A percentile compares a stretch with the other conserved stretches of the same genome.
Conservation (phyloP, 2,113 vertebrate species). For the Pelecanoides urinatrix region DNA sequence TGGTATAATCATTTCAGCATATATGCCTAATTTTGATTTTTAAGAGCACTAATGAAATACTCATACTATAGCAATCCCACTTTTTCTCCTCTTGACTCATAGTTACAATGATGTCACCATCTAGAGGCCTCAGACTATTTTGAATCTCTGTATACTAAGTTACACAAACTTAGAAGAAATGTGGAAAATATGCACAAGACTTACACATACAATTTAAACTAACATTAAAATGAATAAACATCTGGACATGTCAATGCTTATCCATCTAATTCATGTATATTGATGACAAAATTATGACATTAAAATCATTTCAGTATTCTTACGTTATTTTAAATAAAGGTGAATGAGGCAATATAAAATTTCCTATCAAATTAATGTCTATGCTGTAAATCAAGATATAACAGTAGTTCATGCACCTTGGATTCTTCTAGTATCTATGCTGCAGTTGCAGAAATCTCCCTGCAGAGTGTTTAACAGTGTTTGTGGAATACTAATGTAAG, state of each 20-base stretch:
- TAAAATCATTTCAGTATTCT: background rate
- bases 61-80: background rate
- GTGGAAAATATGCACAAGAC: background rate
- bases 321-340: background rate
- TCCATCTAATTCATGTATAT: background rate
- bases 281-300: background rate
- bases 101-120: background rate
- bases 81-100: background rate
- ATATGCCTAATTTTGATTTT: background rate
- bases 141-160: background rate
- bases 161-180: background rate
- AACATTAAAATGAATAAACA: background rate
- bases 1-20: background rate
- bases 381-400: background rate
- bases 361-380: background rate
- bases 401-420: background rate
- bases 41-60: background rate
- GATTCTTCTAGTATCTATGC: background rate
- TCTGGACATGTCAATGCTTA: background rate
- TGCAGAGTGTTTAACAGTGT: background rate
- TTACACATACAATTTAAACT: background rate
- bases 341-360: background rate
- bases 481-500: constrained; percentile 14
- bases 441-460: background rate
- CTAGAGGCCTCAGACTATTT: background rate